These are phyloP conservation scores for Athripsodes cinereus DNA, from an alignment of 2,888 invertebrate genomes.

Conservation along the genomic window DNA sequence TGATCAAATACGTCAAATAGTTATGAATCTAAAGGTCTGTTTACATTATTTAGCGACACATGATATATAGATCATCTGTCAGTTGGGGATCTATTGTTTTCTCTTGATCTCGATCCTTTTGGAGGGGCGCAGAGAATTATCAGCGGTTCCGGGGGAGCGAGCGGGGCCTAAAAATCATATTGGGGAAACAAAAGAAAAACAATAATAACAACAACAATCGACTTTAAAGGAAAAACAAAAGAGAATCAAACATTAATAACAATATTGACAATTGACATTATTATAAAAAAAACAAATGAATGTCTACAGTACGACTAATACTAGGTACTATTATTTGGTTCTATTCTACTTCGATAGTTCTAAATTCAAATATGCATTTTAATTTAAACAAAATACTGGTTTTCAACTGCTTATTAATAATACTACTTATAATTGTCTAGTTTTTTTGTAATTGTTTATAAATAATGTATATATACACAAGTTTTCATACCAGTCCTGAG, in stretches of 20 bases:
- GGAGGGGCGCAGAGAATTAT: conserved; percentile 8
- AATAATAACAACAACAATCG: background rate
- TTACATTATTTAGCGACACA: conserved; percentile 9
- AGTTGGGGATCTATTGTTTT: conserved; percentile 8
- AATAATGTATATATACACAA: too few relatives aligned
- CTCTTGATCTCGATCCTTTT: conserved; percentile 5
- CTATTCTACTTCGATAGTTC: too few relatives aligned
- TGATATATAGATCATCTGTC: conserved; percentile 13
- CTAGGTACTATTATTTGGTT: too few relatives aligned
- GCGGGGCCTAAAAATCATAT: conserved; percentile 14
- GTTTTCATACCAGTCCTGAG: too few relatives aligned
- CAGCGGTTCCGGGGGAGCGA: conserved; percentile 12
- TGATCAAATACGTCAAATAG: background rate
- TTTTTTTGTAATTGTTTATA: too few relatives aligned
- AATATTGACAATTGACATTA: background rate
- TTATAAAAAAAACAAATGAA: background rate
- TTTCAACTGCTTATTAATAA: too few relatives aligned
- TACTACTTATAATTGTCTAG: too few relatives aligned
- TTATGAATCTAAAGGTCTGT: conserved; percentile 3
- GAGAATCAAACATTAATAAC: background rate
- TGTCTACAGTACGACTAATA: too few relatives aligned
- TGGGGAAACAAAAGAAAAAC: background rate
- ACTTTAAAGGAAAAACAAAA: background rate
- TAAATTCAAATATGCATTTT: too few relatives aligned
- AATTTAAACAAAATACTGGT: too few relatives aligned